phyloP scores from a whole-genome alignment of 1,140 invertebrate genomes.

The Cephus cinctus region DNA sequence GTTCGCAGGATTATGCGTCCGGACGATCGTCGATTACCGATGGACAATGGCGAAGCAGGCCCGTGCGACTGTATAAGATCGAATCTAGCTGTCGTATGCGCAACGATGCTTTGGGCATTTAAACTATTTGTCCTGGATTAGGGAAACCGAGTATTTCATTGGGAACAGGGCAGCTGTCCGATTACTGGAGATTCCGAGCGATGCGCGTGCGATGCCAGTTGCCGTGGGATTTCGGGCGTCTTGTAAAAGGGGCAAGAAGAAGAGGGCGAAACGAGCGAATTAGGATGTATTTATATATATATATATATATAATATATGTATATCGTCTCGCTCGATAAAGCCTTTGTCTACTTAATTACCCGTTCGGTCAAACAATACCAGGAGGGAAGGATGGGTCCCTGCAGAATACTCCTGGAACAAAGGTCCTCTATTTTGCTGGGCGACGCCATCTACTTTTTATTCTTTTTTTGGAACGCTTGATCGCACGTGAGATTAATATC shows the following conservation, averaged over 20 bases:
- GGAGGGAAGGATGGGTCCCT: too few species aligned
- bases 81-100: constrained; percentile 26
- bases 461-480: constrained; percentile 23
- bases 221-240: constrained; percentile 10
- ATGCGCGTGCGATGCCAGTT: background rate
- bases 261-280: too few species aligned
- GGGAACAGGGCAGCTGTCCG: too few species aligned
- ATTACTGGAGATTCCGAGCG: too few species aligned
- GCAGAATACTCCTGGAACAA: constrained; percentile 24
- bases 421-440: constrained; percentile 33
- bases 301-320: too few species aligned
- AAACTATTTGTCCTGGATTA: constrained; percentile 32
- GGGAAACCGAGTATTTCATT: too few species aligned
- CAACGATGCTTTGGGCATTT: constrained; percentile 36
- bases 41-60: constrained; percentile 27
- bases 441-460: too few species aligned
- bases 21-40: constrained; percentile 32
- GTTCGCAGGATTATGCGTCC: constrained; percentile 24
- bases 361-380: too few species aligned
- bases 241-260: too few species aligned
- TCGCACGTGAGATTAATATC: constrained; percentile 28
- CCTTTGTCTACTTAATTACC: constrained; percentile 25
- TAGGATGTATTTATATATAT: too few species aligned
- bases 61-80: constrained; percentile 21
- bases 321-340: background rate